Base-by-base conservation (phyloP, 2,888 invertebrate species). In the Epistrophe grossulariae region DNA sequence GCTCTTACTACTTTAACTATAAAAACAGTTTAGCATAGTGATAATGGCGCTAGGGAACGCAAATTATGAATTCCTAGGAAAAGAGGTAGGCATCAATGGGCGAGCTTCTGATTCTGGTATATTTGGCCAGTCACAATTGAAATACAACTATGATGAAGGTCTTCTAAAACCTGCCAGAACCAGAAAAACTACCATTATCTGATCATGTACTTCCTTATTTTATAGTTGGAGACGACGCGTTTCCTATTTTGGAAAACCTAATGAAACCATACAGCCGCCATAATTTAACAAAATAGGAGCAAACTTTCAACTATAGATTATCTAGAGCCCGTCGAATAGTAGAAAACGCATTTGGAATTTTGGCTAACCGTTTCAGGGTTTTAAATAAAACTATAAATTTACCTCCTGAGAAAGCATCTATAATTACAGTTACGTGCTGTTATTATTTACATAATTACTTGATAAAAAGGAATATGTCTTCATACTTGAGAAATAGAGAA, bases 361-460 rank as follows among this genome's bases (percentile, higher is more conserved):
- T 90, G 73, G 83, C 89, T 24, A 68, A 72, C 24, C 77, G 89
- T 71, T 90, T 90, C 84, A 52, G 89, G 73, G 78, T 59, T 2
- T 38, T 35, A 89, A 74, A 89, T 90, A 88, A 77, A 59, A 77
- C 74, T 59, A 89, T 89, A 43, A 84, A 68, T 45, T 64, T 66
- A 70, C 17, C 48, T 66, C 66, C 66, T 17, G 66, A 66, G 35
- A 66, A 66, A 66, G 48, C 50, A 50, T 13, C 66, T 50, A 31
- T 50, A 66, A 50, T 66, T 50, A 50, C 66, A 17, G 50, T 35
- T 48, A n/a, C 66, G 48, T 48, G 66, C 50, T 66, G 50, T 24
- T 24, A 45, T 50, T 68, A 45, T 50, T 68, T 50, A 50, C 50
- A 66, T 50, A 64, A 64, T 28, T 64, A 48, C 31, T 50, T 68